phyloP scores from a whole-genome alignment of 2,113 vertebrate species.

The Butorides virescens region DNA sequence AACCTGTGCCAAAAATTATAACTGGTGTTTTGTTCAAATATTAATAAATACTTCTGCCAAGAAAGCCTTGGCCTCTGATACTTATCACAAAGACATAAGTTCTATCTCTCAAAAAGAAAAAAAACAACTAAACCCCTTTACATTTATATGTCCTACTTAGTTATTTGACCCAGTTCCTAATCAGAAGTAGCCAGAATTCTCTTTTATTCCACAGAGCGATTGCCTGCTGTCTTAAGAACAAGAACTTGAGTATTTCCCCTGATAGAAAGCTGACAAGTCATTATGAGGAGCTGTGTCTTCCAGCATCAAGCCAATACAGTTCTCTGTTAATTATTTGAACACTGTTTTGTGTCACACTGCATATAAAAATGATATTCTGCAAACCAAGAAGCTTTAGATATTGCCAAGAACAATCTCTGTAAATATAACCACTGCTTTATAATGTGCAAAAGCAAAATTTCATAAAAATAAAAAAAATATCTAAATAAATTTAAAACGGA shows the following conservation, averaged over 20 bases:
- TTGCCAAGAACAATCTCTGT: not conserved
- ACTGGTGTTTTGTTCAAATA: not conserved
- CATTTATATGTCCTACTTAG: constrained; percentile 47
- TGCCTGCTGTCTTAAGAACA: not conserved
- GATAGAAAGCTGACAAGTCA: constrained; percentile 21
- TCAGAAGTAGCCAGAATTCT: constrained; percentile 45
- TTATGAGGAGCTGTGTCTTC: not conserved
- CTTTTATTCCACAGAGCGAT: not conserved
- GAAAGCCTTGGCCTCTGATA: not conserved
- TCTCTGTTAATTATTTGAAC: not conserved
- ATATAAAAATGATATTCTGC: not conserved
- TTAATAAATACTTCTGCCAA: not conserved
- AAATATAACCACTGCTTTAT: not conserved
- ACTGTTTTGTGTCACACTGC: not conserved
- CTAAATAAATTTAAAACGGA: not conserved
- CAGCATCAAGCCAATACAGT: not conserved
- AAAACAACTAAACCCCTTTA: not conserved
- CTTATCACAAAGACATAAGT: not conserved
- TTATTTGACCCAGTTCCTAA: constrained; percentile 59
- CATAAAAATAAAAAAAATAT: not conserved
- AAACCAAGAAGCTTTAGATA: not conserved
- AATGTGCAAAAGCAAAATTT: not conserved
- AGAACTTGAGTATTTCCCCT: constrained; percentile 8
- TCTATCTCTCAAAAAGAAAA: not conserved
- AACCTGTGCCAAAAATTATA: not conserved